Evolutionary conservation across 2,888 invertebrate genomes (phyloP), one percentile per base, ranked within the genome.

Genomic region (Dendrolimus pini): DNA sequence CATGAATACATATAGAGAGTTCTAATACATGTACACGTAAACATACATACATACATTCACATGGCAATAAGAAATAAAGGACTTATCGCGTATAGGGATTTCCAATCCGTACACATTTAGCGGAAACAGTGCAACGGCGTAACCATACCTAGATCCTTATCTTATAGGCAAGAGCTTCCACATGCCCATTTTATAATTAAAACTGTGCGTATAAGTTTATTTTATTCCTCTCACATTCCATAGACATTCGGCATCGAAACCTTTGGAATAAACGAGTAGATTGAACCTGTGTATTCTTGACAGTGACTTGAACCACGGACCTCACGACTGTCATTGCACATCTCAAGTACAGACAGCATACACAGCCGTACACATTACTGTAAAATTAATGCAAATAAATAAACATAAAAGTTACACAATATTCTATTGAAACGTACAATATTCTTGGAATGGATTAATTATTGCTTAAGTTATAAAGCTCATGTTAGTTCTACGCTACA

Each of bases 271-370:
- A 54, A 60, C 59, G 60, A 56, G 63, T 63, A 64, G 63, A 66
- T 69, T 69, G 65, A 68, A 67, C 71, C 70, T 71, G 72, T 66
- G 68, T 63, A 67, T 64, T 68, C 63, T 60, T 75, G 76, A 77
- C 77, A 73, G 71, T 63, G 62, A 62, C 63, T 69, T 71, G 68
- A 68, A 69, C 66, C 62, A 56, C 60, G 65, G 72, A 69, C 69
- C 72, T 68, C 62, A 57, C 61, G 56, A 62, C 61, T 62, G 70
- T 68, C 71, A 72, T 68, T 69, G 62, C 59, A 61, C 62, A 55
- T 65, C 74, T 74, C 75, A 70, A 56, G 75, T 78, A 83, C 61
- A 61, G 77, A 54, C 53, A 58, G 69, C 77, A 80, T 54, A 66
- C 56, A 61, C 67, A 63, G 3, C 6, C 30, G 0, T 30, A 30